Evolutionary conservation across 2,888 invertebrate genomes (phyloP), one percentile per base, ranked within the genome.

Genomic region (Clanis bilineata): DNA sequence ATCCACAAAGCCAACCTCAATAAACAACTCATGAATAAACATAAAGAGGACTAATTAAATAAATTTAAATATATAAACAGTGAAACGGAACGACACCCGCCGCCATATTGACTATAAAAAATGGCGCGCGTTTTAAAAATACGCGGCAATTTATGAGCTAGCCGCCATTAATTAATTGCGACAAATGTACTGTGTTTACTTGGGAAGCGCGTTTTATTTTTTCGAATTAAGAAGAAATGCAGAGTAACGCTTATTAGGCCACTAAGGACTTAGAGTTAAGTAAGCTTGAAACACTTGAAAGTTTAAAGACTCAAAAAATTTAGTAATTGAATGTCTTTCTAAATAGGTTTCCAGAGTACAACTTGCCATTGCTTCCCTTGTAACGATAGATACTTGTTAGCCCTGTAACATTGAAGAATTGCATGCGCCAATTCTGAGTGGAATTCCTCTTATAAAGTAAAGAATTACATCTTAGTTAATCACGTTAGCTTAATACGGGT

Each of bases 41-140:
- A 67, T 67, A 58, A 64, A 70, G 56, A 66, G 65, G 63, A 70
- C 71, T 81, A 81, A 82, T 82, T 80, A 76, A 69, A 62, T 32
- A 67, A 73, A 82, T 82, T 80, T 80, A 76, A 82, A 82, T 80
- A 81, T 80, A 82, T 76, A 81, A 73, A 73, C 77, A 74, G 75
- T 79, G 73, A 76, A 73, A 69, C 65, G 62, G 68, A 66, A 62
- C 67, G 65, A 63, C 69, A 66, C 67, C 73, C 39, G 64, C 72
- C 70, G 58, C 38, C 58, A 70, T 74, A 72, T 74, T 68, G 60
- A 61, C 65, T 67, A 62, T 47, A 45, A 58, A 58, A 68, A 70
- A 70, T 66, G 67, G 70, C 62, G 47, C 62, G 58, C 60, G 62
- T 67, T 68, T 54, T 44, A 67, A 65, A 66, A 64, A 65, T 58